A percentile compares a stretch with the other conserved stretches of the same genome.
phyloP scores from a whole-genome alignment of 2,888 invertebrate species.

The Hipparchia sbordonii region DNA sequence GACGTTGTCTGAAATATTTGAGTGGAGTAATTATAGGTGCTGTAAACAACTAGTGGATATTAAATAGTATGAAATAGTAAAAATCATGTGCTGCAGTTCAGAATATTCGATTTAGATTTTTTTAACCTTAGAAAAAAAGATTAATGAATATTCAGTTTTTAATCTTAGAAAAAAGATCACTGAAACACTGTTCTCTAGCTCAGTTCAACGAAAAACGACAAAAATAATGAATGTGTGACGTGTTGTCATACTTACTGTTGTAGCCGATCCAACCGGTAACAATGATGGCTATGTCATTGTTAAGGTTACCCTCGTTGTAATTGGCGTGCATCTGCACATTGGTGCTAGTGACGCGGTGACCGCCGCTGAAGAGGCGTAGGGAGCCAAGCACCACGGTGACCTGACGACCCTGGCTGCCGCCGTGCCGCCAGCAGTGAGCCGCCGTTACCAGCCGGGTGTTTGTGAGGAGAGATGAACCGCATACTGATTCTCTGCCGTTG shows the following conservation, averaged over 20 bases:
- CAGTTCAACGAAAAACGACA: no score
- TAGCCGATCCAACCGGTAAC: constrained; percentile 37
- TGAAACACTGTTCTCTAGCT: no score
- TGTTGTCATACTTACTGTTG: constrained; percentile 40
- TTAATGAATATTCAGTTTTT: no score
- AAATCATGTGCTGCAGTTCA: no score
- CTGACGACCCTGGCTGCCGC: constrained; percentile 42
- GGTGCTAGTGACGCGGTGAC: constrained; percentile 43
- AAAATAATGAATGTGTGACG: no score
- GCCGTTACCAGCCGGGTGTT: constrained; percentile 50
- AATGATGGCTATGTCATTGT: constrained; percentile 51
- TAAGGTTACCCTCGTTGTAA: constrained; percentile 44
- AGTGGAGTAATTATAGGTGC: neutral
- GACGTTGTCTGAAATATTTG: constrained; percentile 39
- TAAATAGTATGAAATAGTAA: no score
- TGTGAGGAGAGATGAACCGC: constrained; percentile 57
- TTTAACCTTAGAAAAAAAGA: no score
- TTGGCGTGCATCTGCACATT: constrained; percentile 45
- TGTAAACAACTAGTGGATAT: neutral
- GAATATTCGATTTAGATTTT: no score
- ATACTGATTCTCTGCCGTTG: constrained; percentile 47
- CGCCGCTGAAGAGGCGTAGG: constrained; percentile 43
- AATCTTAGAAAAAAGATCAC: no score
- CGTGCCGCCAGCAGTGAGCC: constrained; percentile 54
- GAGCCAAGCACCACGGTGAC: constrained; percentile 19